Base-by-base conservation (phyloP, 1,140 invertebrate species). In the Acromyrmex charruanus region DNA sequence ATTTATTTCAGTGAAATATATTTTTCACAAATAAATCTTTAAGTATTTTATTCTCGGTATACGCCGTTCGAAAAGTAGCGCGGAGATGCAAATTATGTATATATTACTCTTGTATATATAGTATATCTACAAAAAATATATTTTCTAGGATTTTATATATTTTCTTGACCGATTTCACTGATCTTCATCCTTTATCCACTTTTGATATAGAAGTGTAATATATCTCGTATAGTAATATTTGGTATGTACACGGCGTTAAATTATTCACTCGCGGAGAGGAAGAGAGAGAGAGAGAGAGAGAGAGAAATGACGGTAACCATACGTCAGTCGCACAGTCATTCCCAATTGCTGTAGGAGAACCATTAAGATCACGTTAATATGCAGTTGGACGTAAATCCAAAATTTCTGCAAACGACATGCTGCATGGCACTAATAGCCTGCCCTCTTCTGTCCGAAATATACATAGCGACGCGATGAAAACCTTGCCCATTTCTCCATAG, bases 341-440 rank as follows among this genome's bases (percentile, higher is more conserved):
- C 25, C 39, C 68, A 82, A 82, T 72, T 71, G 39, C 35, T 55
- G 55, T 72, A 44, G 65, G 79, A 72, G 66, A 82, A 82, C 79
- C 79, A 82, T 82, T 82, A 82, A 82, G 80, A 82, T 82, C 80
- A 82, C 39, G 53, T 82, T 82, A 74, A 69, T 61, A 74, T 39
- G 80, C 61, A 74, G 55, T 82, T 61, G 80, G 6, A 74, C 55
- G 68, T 82, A 74, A 82, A 82, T 82, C 68, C 53, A 74, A 61
- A 82, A 82, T 82, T 82, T 55, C 80, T 82, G 80, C 39, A 49
- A 74, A 59, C 80, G 68, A 82, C 68, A 39, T 72, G 12, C n/a
- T 25, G 80, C 55, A 49, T 49, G 39, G 25, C 25, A 39, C 39
- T 72, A 49, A 58, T 51, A 59, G 39, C 16, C 35, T 16, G 12